Base-by-base conservation (phyloP, 2,888 invertebrate species). In the Euproctis similis region DNA sequence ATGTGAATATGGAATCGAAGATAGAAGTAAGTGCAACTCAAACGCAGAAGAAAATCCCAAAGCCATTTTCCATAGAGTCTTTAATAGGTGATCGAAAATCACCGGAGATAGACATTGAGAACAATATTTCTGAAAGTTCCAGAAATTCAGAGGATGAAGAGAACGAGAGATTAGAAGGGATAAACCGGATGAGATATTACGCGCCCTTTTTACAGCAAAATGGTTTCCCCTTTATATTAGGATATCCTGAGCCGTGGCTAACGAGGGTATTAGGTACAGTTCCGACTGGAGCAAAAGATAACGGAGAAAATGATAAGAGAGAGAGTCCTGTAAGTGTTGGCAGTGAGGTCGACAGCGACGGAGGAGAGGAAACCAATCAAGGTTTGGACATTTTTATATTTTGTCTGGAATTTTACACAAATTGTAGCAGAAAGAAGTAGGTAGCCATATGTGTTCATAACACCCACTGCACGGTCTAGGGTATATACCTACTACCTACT, bases 21-120 rank as follows among this genome's bases (percentile, higher is more conserved):
- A 12, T 42, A 31, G 70, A 78, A 53, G 50, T 75, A 14, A 46
- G 43, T 1, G 72, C 72, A 37, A 73, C 72, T 0, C 67, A 71
- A 45, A 71, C 69, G 0, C 65, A 70, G 35, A 76, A 76, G 32
- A 80, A 68, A 50, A 77, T 81, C 27, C 88, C 88, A 2, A 87
- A 86, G 46, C 87, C 89, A 1, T 89, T 89, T 60, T 87, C 88
- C 1, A 89, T 89, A 24, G 89, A 89, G 61, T 88, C 88, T 1
- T 53, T 89, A 12, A 89, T 89, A 11, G 85, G 85, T 0, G 68
- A 73, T 7, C 55, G 82, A 42, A 81, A 81, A 65, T 80, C 80
- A 20, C 84, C 84, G 1, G 82, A 81, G 36, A 82, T 84, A 18
- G 82, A 82, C 34, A 78, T 82, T 48, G 82, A 82, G 31, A 81